Base-by-base conservation (phyloP, 2,888 invertebrate genomes). In the Arge pagana region DNA sequence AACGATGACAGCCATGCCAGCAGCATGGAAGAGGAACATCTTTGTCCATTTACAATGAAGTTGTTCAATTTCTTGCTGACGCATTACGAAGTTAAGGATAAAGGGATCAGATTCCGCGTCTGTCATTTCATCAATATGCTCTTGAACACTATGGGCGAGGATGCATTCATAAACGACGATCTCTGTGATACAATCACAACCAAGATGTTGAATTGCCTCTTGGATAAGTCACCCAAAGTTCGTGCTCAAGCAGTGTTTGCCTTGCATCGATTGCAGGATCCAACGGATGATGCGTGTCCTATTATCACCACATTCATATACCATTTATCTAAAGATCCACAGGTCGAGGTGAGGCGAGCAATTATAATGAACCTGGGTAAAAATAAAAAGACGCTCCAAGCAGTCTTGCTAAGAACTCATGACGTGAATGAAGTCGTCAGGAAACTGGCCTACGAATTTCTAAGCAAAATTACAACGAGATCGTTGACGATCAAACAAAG, bases 391-490 rank as follows among this genome's bases (percentile, higher is more conserved):
- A 89, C 90, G 3, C 80, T 93, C 2, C 82, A 84, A 0, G 82
- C 83, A 55, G 86, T 93, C 23, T 66, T 93, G 40, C 84, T 84
- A 55, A 82, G 91, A 2, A 82, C 89, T 0, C 83, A 87, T 65
- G 95, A 95, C 74, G 82, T 89, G 0, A 89, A 90, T 66, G 88
- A 88, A 52, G 82, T 83, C 23, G 92, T 95, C 0, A 81, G 94
- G 0, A 82, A 78, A 66, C 79, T 78, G 54, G 83, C 84, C 0
- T 85, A 79, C 48, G 36, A 66, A 8, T 77, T 74, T 43, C 67
- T 85, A 33, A 78, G 81, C 7, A 80, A 79, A 63, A 70, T 84
- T n/a, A 80, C 80, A 45, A 74, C 83, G 3, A 79, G 76, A 58
- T 81, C 82, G 0, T 80, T 89, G 49, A 82, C 84, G 45, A 86